These are phyloP conservation scores for Tragelaphus buxtoni DNA, from an alignment of 2,113 vertebrate genomes.

Conservation along the genomic window DNA sequence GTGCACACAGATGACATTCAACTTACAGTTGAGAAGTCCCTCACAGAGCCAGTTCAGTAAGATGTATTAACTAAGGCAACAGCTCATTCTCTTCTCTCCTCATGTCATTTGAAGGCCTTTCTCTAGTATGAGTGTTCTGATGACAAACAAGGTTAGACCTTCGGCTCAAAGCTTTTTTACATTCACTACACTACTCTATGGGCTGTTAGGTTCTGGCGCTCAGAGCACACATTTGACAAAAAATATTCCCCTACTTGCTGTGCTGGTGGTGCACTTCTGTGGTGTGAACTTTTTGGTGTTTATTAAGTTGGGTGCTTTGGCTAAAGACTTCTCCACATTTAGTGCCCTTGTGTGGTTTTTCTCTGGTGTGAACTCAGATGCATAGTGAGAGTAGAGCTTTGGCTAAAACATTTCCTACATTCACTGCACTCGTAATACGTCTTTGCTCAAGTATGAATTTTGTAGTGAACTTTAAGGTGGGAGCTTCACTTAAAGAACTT, in stretches of 20 bases:
- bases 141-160: neutral
- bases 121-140: neutral
- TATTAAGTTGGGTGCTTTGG: neutral
- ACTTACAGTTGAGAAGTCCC: neutral
- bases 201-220: neutral
- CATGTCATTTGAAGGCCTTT: neutral
- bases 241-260: neutral
- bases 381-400: neutral
- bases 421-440: neutral
- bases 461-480: neutral
- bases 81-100: neutral
- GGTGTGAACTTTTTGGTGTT: neutral
- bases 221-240: neutral
- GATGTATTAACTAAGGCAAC: neutral
- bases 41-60: neutral
- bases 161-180: neutral
- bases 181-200: neutral
- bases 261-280: fast-evolving
- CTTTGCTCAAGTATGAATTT: neutral
- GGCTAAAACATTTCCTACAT: neutral
- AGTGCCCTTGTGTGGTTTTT: neutral
- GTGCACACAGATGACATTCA: neutral
- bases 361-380: neutral
- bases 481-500: neutral
- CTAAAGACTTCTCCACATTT: neutral